Conservation (phyloP, 1,140 invertebrate genomes). For the Cyclina sinensis region DNA sequence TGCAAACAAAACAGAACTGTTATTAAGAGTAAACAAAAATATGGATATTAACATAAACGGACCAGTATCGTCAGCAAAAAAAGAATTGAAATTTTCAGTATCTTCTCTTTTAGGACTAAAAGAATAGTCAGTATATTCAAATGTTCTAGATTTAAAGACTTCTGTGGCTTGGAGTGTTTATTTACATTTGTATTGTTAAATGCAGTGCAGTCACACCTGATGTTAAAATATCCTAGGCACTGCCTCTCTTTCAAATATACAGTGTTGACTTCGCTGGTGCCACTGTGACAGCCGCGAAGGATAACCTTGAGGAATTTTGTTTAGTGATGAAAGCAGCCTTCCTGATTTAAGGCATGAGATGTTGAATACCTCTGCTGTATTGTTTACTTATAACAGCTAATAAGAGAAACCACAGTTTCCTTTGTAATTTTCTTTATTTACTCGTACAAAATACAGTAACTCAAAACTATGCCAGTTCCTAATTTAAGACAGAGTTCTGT, state of each 20-base stretch:
- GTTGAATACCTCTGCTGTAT: background rate
- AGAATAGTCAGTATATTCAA: no score
- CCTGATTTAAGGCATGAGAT: no score
- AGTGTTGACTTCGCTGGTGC: no score
- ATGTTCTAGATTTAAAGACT: no score
- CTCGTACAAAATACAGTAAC: conserved; percentile 6
- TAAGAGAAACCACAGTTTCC: background rate
- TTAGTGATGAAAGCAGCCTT: no score
- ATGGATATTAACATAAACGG: background rate
- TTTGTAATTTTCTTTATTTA: conserved; percentile 28
- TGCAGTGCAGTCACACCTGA: no score
- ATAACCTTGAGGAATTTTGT: no score
- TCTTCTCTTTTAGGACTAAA: conserved; percentile 21
- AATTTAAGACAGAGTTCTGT: background rate
- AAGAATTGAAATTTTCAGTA: conserved; percentile 16
- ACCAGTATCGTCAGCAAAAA: background rate
- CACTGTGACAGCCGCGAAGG: no score
- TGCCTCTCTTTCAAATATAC: no score
- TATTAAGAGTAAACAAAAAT: background rate
- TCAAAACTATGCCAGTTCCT: conserved; percentile 6
- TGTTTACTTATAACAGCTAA: conserved; percentile 14
- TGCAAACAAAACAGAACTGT: background rate
- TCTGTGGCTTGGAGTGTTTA: no score
- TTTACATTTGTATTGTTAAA: no score
- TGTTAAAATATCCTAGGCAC: no score